Conservation (phyloP, 2,797 vertebrate genomes). For the Chiroxiphia lanceolata region DNA sequence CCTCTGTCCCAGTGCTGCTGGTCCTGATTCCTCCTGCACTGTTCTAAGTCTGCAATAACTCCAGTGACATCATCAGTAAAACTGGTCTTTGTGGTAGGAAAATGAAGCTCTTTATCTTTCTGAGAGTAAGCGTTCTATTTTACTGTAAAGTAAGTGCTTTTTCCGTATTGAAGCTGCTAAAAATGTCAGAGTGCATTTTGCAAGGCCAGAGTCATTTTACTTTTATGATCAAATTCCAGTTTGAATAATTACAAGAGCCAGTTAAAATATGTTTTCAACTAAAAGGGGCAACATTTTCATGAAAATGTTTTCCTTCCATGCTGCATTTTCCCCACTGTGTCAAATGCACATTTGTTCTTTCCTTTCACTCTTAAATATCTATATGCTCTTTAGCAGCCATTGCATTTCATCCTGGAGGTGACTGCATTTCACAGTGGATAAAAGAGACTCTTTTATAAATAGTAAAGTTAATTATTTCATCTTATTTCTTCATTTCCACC, state of each 20-base stretch:
- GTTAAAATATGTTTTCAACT: not conserved
- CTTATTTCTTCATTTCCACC: constrained; percentile 63
- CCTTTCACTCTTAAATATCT: constrained; percentile 3
- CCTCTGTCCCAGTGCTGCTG: not conserved
- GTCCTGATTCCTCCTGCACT: not conserved
- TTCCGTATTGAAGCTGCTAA: not conserved
- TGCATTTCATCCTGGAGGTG: constrained; percentile 49
- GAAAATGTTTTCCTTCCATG: not conserved
- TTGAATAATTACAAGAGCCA: constrained; percentile 13
- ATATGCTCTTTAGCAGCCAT: not conserved
- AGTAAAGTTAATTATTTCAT: constrained; percentile 65
- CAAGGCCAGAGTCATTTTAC: not conserved
- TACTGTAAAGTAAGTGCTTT: constrained; percentile 2
- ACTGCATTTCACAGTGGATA: constrained; percentile 43
- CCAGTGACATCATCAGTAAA: not conserved
- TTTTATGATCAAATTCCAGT: constrained; percentile 16
- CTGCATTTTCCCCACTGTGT: not conserved
- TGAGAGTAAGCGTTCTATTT: not conserved
- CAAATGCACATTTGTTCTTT: not conserved
- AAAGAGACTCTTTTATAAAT: constrained; percentile 52
- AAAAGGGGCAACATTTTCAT: not conserved
- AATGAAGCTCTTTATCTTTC: constrained; percentile 8
- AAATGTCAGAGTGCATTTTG: not conserved
- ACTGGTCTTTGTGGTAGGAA: not conserved
- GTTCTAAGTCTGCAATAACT: not conserved